Percentiles rank a stretch among this genome's conserved stretches.
Evolutionary conservation across 2,888 invertebrate species (phyloP).

Genomic region (Ophonus ardosiacus): DNA sequence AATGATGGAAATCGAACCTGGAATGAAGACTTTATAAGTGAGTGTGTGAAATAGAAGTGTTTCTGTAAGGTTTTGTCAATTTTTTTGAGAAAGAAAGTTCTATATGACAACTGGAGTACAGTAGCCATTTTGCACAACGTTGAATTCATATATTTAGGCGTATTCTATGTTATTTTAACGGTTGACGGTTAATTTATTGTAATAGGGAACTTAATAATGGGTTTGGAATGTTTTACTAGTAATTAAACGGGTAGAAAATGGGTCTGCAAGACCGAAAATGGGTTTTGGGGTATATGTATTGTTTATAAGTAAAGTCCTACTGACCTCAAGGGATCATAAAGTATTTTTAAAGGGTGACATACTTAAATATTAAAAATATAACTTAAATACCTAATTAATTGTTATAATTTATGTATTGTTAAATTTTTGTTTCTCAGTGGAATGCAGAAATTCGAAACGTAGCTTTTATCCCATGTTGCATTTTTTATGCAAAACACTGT

Average conservation of each 20-base stretch:
- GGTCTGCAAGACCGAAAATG: not conserved
- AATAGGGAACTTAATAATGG: not conserved
- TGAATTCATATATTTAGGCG: not conserved
- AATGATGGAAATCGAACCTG: not conserved
- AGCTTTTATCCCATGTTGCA: too few relatives aligned
- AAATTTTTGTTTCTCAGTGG: too few relatives aligned
- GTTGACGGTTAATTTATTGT: not conserved
- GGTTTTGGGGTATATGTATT: not conserved
- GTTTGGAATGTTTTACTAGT: not conserved
- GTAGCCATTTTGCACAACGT: not conserved
- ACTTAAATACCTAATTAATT: not conserved
- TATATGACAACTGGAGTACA: slow-evolving; percentile 21
- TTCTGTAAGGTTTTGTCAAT: not conserved
- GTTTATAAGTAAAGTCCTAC: not conserved
- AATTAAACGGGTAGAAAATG: not conserved
- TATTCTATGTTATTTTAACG: not conserved
- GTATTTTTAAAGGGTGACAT: too few relatives aligned
- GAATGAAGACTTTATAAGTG: not conserved
- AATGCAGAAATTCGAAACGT: too few relatives aligned
- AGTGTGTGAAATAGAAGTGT: not conserved
- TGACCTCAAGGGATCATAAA: not conserved
- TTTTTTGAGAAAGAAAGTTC: not conserved
- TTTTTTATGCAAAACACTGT: too few relatives aligned
- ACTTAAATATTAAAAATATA: not conserved
- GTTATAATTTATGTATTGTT: too few relatives aligned